Conservation (phyloP, 1,140 invertebrate species). For the Drosophila arawakana region DNA sequence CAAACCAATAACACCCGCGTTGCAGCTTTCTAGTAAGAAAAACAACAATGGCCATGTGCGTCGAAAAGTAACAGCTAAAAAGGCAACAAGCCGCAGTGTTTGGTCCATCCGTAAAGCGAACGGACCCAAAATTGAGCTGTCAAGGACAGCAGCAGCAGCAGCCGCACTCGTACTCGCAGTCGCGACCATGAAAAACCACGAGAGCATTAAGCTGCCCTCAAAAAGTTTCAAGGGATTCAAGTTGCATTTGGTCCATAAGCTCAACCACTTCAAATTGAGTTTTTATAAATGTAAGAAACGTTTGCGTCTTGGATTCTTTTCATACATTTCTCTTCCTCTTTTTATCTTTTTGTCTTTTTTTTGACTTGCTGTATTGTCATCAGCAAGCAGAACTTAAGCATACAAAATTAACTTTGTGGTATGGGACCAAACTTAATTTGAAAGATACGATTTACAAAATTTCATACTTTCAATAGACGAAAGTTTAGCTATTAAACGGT, state of each 20-base stretch:
- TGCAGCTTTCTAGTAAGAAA: background rate
- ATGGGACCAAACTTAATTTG: background rate
- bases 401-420: slow-evolving; percentile 11
- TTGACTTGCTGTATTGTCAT: slow-evolving; percentile 7
- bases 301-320: slow-evolving; percentile 20
- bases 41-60: slow-evolving; percentile 52
- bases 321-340: background rate
- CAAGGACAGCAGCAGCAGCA: slow-evolving; percentile 37
- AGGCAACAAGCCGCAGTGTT: slow-evolving; percentile 70
- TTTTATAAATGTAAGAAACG: slow-evolving; percentile 34
- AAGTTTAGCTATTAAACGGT: background rate
- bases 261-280: slow-evolving; percentile 36
- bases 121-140: slow-evolving; percentile 52
- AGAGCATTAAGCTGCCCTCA: slow-evolving; percentile 18
- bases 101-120: slow-evolving; percentile 55
- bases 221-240: slow-evolving; percentile 24
- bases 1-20: too few species aligned
- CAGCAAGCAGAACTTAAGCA: slow-evolving; percentile 23
- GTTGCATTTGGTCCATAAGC: slow-evolving; percentile 38
- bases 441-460: slow-evolving; percentile 4
- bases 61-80: slow-evolving; percentile 55
- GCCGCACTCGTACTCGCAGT: background rate
- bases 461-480: background rate
- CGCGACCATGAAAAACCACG: slow-evolving; percentile 26
- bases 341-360: slow-evolving; percentile 14